Conservation (phyloP, 2,113 vertebrate genomes). For the Catharus minimus region DNA sequence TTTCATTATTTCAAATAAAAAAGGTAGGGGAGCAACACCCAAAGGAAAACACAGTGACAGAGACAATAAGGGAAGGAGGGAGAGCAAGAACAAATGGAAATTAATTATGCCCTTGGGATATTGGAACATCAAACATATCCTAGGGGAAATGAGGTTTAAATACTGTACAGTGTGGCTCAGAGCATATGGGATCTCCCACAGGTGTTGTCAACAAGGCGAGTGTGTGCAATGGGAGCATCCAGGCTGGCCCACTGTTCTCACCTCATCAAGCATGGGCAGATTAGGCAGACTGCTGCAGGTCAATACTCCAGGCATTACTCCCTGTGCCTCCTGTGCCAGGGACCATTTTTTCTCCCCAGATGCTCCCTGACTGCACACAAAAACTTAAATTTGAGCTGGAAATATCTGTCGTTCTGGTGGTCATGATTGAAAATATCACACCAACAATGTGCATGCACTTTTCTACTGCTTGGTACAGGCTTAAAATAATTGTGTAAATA, state of each 20-base stretch:
- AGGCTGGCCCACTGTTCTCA: neutral
- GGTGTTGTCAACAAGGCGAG: neutral
- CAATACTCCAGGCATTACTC: neutral
- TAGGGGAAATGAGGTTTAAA: neutral
- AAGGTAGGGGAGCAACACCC: accelerated
- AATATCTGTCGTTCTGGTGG: neutral
- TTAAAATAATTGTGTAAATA: conserved; percentile 1
- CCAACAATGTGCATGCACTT: neutral
- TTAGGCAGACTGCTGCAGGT: neutral
- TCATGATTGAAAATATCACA: neutral
- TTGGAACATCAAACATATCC: neutral
- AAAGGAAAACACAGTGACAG: neutral
- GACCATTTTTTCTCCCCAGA: neutral
- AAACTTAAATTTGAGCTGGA: neutral
- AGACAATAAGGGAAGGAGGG: neutral
- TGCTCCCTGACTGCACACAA: neutral
- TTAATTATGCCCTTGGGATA: neutral
- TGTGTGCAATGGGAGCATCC: neutral
- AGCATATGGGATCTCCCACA: neutral
- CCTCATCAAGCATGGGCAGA: neutral
- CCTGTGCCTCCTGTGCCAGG: neutral
- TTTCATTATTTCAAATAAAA: neutral
- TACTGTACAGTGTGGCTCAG: neutral
- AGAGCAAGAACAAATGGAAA: neutral
- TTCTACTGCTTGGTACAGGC: neutral